Conservation (phyloP, 2,888 invertebrate genomes). For the Yponomeuta sedellus region DNA sequence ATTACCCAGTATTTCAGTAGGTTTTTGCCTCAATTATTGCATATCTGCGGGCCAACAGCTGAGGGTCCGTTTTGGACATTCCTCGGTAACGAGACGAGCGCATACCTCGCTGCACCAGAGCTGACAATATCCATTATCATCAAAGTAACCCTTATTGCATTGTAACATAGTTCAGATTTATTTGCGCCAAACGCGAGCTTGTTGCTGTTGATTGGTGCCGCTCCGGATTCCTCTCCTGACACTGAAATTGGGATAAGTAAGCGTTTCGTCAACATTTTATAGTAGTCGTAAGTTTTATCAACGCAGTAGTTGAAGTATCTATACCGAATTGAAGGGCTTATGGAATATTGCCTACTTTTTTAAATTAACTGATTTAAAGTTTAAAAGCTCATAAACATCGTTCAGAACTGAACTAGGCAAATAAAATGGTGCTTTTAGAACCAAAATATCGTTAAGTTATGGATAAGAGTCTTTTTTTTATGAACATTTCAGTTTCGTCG, state of each 20-base stretch:
- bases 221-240: not conserved
- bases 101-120: slow-evolving; percentile 30
- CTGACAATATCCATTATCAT: not conserved
- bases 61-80: slow-evolving; percentile 50
- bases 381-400: too few species aligned
- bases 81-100: slow-evolving; percentile 46
- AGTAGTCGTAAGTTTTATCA: not conserved
- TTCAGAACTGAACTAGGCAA: too few species aligned
- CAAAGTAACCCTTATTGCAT: not conserved
- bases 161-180: not conserved
- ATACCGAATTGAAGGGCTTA: not conserved
- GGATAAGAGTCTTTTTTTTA: too few species aligned
- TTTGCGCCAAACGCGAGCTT: not conserved
- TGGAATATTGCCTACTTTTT: too few species aligned
- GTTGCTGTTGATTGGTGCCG: slow-evolving; percentile 2
- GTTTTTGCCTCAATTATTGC: slow-evolving; percentile 68
- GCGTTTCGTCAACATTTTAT: slow-evolving; percentile 1
- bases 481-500: too few species aligned
- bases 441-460: too few species aligned
- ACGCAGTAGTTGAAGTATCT: not conserved
- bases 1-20: slow-evolving; percentile 60
- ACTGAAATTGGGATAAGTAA: not conserved
- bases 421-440: too few species aligned
- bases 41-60: slow-evolving; percentile 46
- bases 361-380: too few species aligned